Conservation (phyloP, 1,140 invertebrate species). For the Thalassaphorura encarpata region DNA sequence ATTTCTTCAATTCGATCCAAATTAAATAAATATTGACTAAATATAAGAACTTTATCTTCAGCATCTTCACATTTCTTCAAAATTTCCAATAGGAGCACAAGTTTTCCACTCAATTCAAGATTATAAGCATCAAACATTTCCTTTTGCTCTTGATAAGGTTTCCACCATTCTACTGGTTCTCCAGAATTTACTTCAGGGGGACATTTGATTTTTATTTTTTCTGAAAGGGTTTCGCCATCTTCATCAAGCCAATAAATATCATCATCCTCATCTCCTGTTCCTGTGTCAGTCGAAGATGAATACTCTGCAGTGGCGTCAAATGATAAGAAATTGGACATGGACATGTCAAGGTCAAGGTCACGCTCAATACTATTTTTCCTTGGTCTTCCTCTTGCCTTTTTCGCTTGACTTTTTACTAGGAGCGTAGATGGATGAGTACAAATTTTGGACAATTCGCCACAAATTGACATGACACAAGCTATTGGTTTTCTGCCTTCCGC, state of each 20-base stretch:
- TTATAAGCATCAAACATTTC: constrained; percentile 48
- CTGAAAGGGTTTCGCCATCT: not conserved
- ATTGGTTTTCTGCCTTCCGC: constrained; percentile 29
- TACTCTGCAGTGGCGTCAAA: too few species aligned
- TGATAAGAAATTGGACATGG: too few species aligned
- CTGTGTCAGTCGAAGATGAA: not conserved
- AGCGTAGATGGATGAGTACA: not conserved
- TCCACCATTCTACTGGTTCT: not conserved
- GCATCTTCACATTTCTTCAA: constrained; percentile 73
- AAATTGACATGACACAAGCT: not conserved
- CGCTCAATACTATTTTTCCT: too few species aligned
- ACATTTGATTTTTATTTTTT: not conserved
- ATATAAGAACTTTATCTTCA: constrained; percentile 88
- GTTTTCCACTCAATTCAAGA: constrained; percentile 57
- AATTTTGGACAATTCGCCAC: not conserved
- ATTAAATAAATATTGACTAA: constrained; percentile 79
- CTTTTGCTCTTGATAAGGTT: not conserved
- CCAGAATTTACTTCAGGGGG: not conserved
- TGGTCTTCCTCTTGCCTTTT: constrained; percentile 82
- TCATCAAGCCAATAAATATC: not conserved
- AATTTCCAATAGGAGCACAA: constrained; percentile 72
- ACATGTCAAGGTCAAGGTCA: constrained; percentile 66
- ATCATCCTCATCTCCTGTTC: not conserved
- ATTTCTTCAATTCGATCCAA: constrained; percentile 87
- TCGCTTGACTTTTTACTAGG: constrained; percentile 21